phyloP scores from a whole-genome alignment of 2,888 invertebrate genomes.

The Myopa tessellatipennis region DNA sequence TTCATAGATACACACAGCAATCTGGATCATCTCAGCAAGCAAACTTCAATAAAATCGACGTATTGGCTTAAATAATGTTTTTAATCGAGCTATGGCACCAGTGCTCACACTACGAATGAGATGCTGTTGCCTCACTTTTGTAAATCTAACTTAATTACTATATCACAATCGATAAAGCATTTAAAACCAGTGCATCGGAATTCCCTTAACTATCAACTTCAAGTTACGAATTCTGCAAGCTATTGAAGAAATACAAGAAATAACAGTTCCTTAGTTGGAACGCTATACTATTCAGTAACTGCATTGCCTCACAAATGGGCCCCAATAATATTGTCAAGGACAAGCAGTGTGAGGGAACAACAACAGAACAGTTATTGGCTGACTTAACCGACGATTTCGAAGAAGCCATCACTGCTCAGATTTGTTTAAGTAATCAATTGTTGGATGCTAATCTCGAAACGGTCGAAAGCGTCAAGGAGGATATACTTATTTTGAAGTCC shows the following conservation, averaged over 20 bases:
- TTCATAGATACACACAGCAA: neutral
- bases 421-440: constrained; percentile 62
- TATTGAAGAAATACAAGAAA: too few relatives aligned
- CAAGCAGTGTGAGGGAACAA: constrained; percentile 52
- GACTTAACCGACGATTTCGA: constrained; percentile 60
- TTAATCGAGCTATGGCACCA: constrained; percentile 3
- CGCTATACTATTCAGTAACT: neutral
- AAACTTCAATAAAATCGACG: neutral
- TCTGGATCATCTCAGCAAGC: neutral
- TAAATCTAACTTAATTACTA: too few relatives aligned
- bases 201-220: too few relatives aligned
- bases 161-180: too few relatives aligned
- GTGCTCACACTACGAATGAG: neutral
- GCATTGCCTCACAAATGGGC: constrained; percentile 48
- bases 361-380: constrained; percentile 59
- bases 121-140: neutral
- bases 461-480: constrained; percentile 39
- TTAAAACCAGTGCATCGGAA: too few relatives aligned
- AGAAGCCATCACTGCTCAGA: constrained; percentile 63
- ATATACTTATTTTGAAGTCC: constrained; percentile 45
- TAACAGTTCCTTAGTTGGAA: too few relatives aligned
- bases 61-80: neutral
- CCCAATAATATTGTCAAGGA: constrained; percentile 40
- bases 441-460: constrained; percentile 53
- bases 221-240: too few relatives aligned